These are phyloP conservation scores for Tetragonisca angustula DNA, from an alignment of 2,888 invertebrate genomes.

Conservation along the genomic window DNA sequence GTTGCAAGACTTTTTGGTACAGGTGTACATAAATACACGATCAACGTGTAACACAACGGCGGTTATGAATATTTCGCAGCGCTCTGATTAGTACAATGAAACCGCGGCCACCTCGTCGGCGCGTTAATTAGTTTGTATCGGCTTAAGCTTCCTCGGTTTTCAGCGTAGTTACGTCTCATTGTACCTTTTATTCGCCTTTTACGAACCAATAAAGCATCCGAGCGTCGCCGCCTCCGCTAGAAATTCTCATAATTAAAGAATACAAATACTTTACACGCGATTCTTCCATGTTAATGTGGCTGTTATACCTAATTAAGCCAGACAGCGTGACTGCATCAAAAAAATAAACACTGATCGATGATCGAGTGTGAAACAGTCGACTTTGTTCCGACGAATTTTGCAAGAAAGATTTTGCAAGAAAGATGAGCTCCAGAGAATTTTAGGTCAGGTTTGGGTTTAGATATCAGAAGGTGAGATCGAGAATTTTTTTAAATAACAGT, in stretches of 20 bases:
- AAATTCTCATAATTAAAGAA: slow-evolving; percentile 61
- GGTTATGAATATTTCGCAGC: slow-evolving; percentile 48
- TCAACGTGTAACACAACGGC: background rate
- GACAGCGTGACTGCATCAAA: slow-evolving; percentile 21
- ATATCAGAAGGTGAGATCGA: no score
- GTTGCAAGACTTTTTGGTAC: no score
- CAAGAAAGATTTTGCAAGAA: background rate
- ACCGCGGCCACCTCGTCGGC: slow-evolving; percentile 38
- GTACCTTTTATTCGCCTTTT: slow-evolving; percentile 53
- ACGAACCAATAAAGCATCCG: slow-evolving; percentile 57
- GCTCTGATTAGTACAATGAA: slow-evolving; percentile 51
- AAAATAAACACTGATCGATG: slow-evolving; percentile 3
- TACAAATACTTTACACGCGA: slow-evolving; percentile 50
- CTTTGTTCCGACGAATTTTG: background rate
- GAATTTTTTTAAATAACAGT: no score
- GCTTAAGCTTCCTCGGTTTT: slow-evolving; percentile 57
- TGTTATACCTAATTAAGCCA: slow-evolving; percentile 46
- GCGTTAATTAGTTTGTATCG: slow-evolving; percentile 61
- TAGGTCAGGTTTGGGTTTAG: no score
- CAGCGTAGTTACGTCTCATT: slow-evolving; percentile 48
- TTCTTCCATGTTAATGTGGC: slow-evolving; percentile 27
- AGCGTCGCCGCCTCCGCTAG: slow-evolving; percentile 41
- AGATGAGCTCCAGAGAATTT: no score
- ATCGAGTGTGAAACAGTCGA: background rate
- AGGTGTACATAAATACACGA: background rate